Evolutionary conservation across 2,888 invertebrate species (phyloP), one percentile per base, ranked within the genome.

Genomic region (Lottia gigantea): DNA sequence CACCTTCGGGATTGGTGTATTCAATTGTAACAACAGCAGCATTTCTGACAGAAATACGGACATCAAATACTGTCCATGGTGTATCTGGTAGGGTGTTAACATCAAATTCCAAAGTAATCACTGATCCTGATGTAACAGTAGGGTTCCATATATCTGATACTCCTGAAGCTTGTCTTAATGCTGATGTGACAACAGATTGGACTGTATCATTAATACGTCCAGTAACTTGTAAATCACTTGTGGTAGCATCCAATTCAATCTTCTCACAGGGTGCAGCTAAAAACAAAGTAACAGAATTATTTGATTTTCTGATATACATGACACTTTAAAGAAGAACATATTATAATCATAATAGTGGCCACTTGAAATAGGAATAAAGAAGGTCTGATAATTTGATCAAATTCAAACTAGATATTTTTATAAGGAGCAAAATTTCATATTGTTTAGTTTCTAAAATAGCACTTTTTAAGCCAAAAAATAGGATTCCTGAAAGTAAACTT

Each of bases 1-100:
- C 11, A 14, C 55, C 55, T 23, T 19, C 55, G 14, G 55, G 19
- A 14, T 23, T 55, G 23, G 23, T 23, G 55, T 55, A 55, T 55
- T 55, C 55, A 14, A 55, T 55, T 19, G 55, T 55, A 19, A 55
- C 55, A 55, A 19, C 23, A 55, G 55, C 55, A 55, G 55, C 55
- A 55, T 55, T 55, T 55, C 55, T 19, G 19, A 55, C 23, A 14
- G 55, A 55, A 23, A 55, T 23, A 23, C 55, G 19, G 14, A 55
- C 55, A 23, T 55, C 55, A 23, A 23, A 55, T 23, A 55, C 55
- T 23, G 55, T 55, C 19, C 19, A 55, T 19, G 23, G 55, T 4
- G 55, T 55, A 11, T 55, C 55, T 23, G 55, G 23, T 23, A 23
- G 19, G 19, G 23, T 23, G 55, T 19, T 23, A 23, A 55, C 19